These are phyloP conservation scores for Xanthia togata DNA, from an alignment of 2,888 invertebrate species.

Conservation along the genomic window DNA sequence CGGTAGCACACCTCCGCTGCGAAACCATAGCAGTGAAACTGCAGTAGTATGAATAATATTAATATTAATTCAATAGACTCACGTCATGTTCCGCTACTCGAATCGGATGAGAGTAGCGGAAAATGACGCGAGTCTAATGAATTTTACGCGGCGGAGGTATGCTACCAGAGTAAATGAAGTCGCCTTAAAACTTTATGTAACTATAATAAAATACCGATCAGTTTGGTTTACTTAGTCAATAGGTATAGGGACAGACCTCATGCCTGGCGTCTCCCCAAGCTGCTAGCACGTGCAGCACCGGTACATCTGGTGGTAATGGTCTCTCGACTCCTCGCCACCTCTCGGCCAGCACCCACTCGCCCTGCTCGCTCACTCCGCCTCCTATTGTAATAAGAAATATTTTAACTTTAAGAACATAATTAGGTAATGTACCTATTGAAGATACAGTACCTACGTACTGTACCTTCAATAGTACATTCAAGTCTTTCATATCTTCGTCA, in stretches of 20 bases:
- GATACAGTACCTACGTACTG: neutral
- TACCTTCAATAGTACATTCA: too few species aligned
- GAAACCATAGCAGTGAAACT: too few species aligned
- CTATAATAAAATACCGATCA: neutral
- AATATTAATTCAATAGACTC: too few species aligned
- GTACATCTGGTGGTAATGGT: slow-evolving; percentile 92
- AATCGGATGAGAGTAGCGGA: too few species aligned
- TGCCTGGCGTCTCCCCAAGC: slow-evolving; percentile 93
- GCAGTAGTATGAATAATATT: too few species aligned
- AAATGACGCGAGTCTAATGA: too few species aligned
- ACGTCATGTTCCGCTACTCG: too few species aligned
- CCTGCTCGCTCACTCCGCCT: slow-evolving; percentile 77
- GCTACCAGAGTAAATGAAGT: too few species aligned
- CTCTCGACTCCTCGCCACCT: slow-evolving; percentile 95
- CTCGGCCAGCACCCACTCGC: slow-evolving; percentile 94
- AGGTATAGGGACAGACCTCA: slow-evolving; percentile 76
- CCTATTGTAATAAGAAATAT: slow-evolving; percentile 69
- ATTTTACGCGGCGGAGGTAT: too few species aligned
- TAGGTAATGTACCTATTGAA: too few species aligned
- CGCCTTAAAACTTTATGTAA: neutral
- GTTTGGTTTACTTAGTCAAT: neutral
- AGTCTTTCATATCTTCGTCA: too few species aligned
- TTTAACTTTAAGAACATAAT: neutral
- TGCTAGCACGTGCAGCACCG: slow-evolving; percentile 94
- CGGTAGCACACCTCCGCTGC: too few species aligned